A percentile compares a stretch with the other conserved stretches of the same genome.
phyloP scores from a whole-genome alignment of 2,797 vertebrate genomes.

The Lithobates pipiens region DNA sequence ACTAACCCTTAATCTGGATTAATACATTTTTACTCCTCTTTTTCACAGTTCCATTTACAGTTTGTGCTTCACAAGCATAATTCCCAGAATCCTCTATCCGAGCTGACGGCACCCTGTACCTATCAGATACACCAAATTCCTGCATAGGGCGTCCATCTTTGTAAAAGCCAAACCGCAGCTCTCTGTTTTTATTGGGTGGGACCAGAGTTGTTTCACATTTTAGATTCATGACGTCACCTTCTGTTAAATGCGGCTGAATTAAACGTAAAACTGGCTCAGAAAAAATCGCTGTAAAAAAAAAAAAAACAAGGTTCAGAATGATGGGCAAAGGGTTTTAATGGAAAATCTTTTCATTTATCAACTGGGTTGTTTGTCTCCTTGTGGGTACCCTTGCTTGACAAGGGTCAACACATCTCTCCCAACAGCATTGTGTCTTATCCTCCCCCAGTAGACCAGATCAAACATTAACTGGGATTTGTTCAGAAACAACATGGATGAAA shows the following conservation, averaged over 20 bases:
- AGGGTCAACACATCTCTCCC: too few relatives aligned
- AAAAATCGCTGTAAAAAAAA: neutral
- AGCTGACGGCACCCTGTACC: neutral
- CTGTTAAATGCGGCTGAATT: neutral
- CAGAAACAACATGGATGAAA: too few relatives aligned
- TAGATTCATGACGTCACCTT: neutral
- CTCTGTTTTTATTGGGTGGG: neutral
- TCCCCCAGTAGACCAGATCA: too few relatives aligned
- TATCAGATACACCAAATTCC: neutral
- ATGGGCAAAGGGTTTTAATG: too few relatives aligned
- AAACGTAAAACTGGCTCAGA: neutral
- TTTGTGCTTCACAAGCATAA: constrained; percentile 8
- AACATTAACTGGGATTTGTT: too few relatives aligned
- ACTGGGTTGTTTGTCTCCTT: too few relatives aligned
- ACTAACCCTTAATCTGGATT: neutral
- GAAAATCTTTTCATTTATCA: too few relatives aligned
- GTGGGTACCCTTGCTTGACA: too few relatives aligned
- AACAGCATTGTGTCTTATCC: too few relatives aligned
- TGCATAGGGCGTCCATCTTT: neutral
- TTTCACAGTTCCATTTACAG: neutral
- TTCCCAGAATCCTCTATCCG: constrained; percentile 3
- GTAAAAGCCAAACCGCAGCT: constrained; percentile 22
- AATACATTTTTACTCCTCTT: neutral
- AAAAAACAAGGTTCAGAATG: too few relatives aligned
- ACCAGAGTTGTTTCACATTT: constrained; percentile 14